A percentile compares a stretch with the other conserved stretches of the same genome.
These are phyloP conservation scores for Elaphurus davidianus DNA, from an alignment of 2,113 vertebrate species.

Conservation along the genomic window DNA sequence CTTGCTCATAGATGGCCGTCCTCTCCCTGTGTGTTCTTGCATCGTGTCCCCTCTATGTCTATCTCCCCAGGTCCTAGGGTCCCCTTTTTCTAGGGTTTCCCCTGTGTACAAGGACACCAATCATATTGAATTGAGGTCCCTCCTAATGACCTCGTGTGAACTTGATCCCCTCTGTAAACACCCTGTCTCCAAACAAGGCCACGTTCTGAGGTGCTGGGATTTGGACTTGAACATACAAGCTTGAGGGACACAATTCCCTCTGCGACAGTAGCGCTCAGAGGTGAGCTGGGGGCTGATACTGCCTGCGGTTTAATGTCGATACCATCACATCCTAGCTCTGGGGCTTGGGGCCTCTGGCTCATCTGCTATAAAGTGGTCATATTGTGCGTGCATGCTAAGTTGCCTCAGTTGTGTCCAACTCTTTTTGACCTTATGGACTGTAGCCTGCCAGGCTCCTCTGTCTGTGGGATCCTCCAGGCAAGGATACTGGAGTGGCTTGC, in stretches of 20 bases:
- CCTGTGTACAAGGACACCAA: background rate
- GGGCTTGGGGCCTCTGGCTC: background rate
- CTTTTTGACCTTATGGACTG: background rate
- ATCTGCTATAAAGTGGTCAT: background rate
- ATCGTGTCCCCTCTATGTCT: no score
- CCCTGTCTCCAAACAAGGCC: background rate
- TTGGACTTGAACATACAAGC: no score
- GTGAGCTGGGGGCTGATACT: background rate
- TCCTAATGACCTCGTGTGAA: background rate
- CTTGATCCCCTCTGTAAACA: background rate
- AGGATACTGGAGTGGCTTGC: background rate
- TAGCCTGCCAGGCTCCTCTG: background rate
- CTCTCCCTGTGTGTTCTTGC: no score
- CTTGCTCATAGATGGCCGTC: fast-evolving
- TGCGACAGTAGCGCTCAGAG: background rate
- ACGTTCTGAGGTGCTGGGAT: background rate
- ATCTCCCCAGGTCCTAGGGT: background rate
- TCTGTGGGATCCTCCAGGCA: background rate
- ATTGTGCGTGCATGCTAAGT: background rate
- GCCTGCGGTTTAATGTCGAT: background rate
- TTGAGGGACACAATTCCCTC: background rate
- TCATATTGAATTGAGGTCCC: background rate
- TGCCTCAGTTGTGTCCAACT: fast-evolving
- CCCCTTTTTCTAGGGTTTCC: background rate
- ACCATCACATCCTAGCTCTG: background rate